Percentiles rank a stretch among this genome's conserved stretches.
Evolutionary conservation across 2,888 invertebrate species (phyloP).

Genomic region (Ormyrus rosae): DNA sequence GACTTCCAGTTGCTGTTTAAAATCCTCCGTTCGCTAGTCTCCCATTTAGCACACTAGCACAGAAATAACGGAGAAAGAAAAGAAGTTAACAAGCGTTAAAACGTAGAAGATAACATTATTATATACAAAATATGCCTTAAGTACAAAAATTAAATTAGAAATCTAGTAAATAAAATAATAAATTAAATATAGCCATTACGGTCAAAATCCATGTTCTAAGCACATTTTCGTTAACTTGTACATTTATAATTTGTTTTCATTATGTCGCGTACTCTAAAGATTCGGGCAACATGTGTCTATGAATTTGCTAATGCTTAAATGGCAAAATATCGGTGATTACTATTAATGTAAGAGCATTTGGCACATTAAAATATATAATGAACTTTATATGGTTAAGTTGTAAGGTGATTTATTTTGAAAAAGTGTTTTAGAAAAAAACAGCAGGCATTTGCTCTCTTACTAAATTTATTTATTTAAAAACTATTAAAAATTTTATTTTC

Average conservation of each 20-base stretch:
- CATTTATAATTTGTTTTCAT: constrained; percentile 31
- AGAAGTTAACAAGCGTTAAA: constrained; percentile 46
- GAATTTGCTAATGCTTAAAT: background rate
- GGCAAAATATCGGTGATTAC: background rate
- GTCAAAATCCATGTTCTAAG: constrained; percentile 45
- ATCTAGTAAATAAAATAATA: constrained; percentile 50
- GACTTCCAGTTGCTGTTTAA: constrained; percentile 54
- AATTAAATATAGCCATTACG: constrained; percentile 43
- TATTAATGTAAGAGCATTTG: too few species aligned
- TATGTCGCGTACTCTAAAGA: constrained; percentile 33
- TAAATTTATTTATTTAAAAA: too few species aligned
- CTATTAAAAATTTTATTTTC: too few species aligned
- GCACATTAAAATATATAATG: too few species aligned
- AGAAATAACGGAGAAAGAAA: constrained; percentile 33
- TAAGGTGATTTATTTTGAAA: too few species aligned
- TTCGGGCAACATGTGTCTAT: background rate
- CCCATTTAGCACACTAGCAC: constrained; percentile 41
- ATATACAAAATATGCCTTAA: constrained; percentile 55
- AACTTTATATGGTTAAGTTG: too few species aligned
- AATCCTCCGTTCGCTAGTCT: constrained; percentile 50
- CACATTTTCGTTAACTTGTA: constrained; percentile 5
- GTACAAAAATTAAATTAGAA: constrained; percentile 58
- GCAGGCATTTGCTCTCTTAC: too few species aligned
- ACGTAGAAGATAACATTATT: constrained; percentile 46
- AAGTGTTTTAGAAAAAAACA: too few species aligned